These are phyloP conservation scores for Autographa gamma DNA, from an alignment of 2,888 invertebrate genomes.

Conservation along the genomic window DNA sequence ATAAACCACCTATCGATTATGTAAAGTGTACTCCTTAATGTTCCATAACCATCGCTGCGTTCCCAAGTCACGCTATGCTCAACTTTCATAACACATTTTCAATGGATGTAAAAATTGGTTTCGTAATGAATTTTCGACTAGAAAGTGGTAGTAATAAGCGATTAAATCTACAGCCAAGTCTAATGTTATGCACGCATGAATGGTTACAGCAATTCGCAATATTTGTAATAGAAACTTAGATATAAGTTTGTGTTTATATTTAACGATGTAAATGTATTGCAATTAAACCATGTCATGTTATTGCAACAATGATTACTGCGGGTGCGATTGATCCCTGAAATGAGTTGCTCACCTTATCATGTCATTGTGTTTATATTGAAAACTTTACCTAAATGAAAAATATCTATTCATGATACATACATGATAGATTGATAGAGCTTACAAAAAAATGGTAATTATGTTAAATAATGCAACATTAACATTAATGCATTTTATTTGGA, in stretches of 20 bases:
- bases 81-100: conserved; percentile 24
- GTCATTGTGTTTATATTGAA: too few relatives aligned
- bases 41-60: conserved; percentile 47
- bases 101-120: conserved; percentile 40
- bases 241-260: conserved; percentile 46
- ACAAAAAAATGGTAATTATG: too few relatives aligned
- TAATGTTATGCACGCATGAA: conserved; percentile 63
- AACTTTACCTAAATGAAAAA: too few relatives aligned
- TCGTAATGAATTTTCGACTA: conserved; percentile 6
- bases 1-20: conserved; percentile 39
- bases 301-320: neutral
- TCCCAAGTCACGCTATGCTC: neutral
- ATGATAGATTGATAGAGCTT: too few relatives aligned
- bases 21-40: conserved; percentile 25
- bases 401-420: too few relatives aligned
- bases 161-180: conserved; percentile 62
- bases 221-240: conserved; percentile 62
- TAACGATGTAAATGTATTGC: conserved; percentile 12
- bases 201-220: conserved; percentile 61
- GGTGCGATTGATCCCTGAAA: neutral
- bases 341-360: neutral
- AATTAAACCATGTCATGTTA: conserved; percentile 1
- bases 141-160: conserved; percentile 55
- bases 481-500: neutral
- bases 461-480: too few relatives aligned